Evolutionary conservation across 2,888 invertebrate genomes (phyloP).

Genomic region (Electrophaes corylata): DNA sequence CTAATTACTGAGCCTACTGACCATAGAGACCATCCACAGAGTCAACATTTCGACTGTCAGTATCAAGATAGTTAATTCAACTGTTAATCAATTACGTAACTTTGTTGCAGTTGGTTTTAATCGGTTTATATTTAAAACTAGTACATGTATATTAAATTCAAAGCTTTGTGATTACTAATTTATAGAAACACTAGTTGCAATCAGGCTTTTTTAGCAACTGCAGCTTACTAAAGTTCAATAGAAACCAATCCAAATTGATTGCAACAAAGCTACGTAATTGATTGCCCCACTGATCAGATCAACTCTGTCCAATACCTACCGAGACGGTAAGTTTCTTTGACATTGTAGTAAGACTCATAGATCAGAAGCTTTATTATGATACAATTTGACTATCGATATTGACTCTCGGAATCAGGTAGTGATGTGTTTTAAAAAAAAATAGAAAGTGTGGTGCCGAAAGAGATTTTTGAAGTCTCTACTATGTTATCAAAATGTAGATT

Average conservation of each 20-base stretch:
- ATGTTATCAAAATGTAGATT: slow-evolving; percentile 3
- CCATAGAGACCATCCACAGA: neutral
- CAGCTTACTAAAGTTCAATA: too few relatives aligned
- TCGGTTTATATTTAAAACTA: neutral
- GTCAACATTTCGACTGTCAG: slow-evolving; percentile 7
- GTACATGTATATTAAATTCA: too few relatives aligned
- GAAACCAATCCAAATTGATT: neutral
- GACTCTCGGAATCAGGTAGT: slow-evolving; percentile 14
- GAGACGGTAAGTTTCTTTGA: neutral
- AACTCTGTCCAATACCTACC: slow-evolving; percentile 2
- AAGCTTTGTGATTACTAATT: neutral
- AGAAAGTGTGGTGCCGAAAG: slow-evolving; percentile 5
- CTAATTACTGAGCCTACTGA: neutral
- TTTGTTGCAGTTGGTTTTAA: neutral
- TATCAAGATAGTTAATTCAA: neutral
- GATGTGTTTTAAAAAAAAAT: slow-evolving; percentile 6
- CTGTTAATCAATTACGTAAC: neutral
- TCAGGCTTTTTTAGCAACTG: neutral
- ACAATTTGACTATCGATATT: slow-evolving; percentile 1
- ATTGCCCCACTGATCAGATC: neutral
- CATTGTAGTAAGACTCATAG: neutral
- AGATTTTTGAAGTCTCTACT: slow-evolving; percentile 7
- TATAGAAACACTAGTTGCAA: neutral
- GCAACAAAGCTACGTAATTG: neutral
- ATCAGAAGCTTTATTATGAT: neutral